Percentiles rank a stretch among this genome's conserved stretches.
Evolutionary conservation across 2,888 invertebrate genomes (phyloP).

Genomic region (Ptychoptera albimana): DNA sequence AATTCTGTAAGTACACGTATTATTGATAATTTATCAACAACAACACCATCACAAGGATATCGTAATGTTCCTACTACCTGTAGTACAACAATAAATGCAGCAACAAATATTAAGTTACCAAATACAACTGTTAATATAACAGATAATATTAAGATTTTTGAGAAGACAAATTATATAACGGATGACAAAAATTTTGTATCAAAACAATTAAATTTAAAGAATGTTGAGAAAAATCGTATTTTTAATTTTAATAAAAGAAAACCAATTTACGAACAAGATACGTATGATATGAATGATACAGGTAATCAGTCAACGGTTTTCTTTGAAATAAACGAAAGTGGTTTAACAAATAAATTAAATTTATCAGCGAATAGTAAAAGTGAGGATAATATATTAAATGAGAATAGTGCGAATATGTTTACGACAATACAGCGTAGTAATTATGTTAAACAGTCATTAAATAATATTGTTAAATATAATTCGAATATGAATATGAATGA

Average conservation of each 20-base stretch:
- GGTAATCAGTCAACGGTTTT: conserved; percentile 11
- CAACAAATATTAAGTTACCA: conserved; percentile 3
- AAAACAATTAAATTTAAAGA: conserved; percentile 9
- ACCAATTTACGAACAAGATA: conserved; percentile 10
- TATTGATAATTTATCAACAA: conserved; percentile 9
- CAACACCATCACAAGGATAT: conserved; percentile 1
- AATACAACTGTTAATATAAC: background rate
- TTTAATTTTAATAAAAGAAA: conserved; percentile 11
- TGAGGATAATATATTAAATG: conserved; percentile 4
- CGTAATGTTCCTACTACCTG: conserved; percentile 2
- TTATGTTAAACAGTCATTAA: too few relatives aligned
- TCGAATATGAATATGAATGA: too few relatives aligned
- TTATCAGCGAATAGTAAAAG: conserved; percentile 4
- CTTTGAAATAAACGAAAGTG: conserved; percentile 11
- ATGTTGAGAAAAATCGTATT: conserved; percentile 12
- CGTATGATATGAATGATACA: conserved; percentile 10
- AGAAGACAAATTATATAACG: conserved; percentile 10
- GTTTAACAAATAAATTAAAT: conserved; percentile 7
- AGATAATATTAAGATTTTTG: conserved; percentile 10
- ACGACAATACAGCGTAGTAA: too few relatives aligned
- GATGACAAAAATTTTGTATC: conserved; percentile 13
- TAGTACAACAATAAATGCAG: background rate
- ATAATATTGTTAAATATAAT: too few relatives aligned
- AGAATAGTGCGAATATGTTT: too few relatives aligned
- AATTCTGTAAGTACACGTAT: conserved; percentile 2